A percentile compares a stretch with the other conserved stretches of the same genome.
Conservation (phyloP, 2,113 vertebrate species). For the Raja brachyura region DNA sequence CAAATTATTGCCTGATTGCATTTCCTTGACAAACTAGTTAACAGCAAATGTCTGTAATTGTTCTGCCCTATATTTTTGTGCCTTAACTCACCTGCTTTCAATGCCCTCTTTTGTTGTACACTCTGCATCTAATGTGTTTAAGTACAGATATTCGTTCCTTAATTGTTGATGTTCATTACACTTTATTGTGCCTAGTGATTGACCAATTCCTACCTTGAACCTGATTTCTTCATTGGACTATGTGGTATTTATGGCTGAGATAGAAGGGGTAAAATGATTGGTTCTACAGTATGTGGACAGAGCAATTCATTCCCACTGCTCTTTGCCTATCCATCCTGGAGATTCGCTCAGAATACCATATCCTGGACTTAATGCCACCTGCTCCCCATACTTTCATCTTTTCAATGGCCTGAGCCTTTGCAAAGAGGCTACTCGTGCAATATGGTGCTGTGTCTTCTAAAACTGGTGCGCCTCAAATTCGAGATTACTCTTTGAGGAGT, state of each 20-base stretch:
- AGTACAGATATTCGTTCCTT: neutral
- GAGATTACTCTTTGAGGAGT: neutral
- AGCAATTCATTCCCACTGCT: neutral
- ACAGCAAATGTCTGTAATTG: slow-evolving; percentile 28
- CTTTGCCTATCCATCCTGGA: neutral
- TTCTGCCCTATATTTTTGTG: neutral
- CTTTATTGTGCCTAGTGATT: slow-evolving; percentile 6
- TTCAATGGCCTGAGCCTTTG: neutral
- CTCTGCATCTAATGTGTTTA: slow-evolving; percentile 27
- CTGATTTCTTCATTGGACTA: neutral
- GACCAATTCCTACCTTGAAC: neutral
- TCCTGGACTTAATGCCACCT: neutral
- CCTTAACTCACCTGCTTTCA: neutral
- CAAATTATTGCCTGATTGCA: neutral
- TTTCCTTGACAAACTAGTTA: neutral
- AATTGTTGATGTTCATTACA: neutral
- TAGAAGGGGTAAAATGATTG: neutral
- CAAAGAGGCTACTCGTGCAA: neutral
- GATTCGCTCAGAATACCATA: neutral
- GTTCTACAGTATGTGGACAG: neutral
- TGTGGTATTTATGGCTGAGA: neutral
- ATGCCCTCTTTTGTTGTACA: neutral
- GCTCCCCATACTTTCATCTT: neutral
- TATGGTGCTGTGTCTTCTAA: neutral
- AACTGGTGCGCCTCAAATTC: neutral